Conservation (phyloP, 1,140 invertebrate genomes). For the Drosophila arizonae region DNA sequence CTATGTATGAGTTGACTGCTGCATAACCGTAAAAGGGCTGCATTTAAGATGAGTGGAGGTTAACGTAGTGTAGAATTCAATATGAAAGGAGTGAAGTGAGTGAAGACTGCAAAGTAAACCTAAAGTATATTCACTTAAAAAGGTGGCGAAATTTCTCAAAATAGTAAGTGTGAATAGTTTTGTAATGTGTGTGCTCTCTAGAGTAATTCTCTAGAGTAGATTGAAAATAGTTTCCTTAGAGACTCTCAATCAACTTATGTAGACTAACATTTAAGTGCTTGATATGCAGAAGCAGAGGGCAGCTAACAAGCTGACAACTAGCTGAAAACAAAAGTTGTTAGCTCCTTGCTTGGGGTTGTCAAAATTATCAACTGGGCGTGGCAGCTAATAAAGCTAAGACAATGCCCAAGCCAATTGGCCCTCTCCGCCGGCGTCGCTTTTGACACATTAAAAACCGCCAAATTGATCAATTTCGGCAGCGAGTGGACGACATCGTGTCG, state of each 20-base stretch:
- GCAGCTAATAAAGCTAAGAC: constrained; percentile 6
- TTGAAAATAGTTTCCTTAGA: too few relatives aligned
- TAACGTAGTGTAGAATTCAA: neutral
- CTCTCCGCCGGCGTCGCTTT: constrained; percentile 56
- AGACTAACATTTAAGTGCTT: too few relatives aligned
- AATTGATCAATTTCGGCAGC: constrained; percentile 70
- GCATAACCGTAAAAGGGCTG: too few relatives aligned
- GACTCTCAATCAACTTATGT: too few relatives aligned
- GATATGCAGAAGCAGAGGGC: too few relatives aligned
- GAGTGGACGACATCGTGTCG: constrained; percentile 29
- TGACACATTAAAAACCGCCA: constrained; percentile 70
- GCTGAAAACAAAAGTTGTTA: neutral
- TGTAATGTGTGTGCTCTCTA: neutral
- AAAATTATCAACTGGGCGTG: constrained; percentile 1
- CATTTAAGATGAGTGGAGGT: neutral
- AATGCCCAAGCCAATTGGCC: neutral
- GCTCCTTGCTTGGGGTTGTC: neutral
- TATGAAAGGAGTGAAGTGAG: neutral
- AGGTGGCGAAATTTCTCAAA: too few relatives aligned
- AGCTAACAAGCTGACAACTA: neutral
- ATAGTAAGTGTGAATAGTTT: neutral
- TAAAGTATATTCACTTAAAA: too few relatives aligned
- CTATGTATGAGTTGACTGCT: too few relatives aligned
- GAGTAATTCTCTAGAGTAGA: too few relatives aligned
- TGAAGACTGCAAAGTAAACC: neutral